A percentile compares a stretch with the other conserved stretches of the same genome.
Conservation (phyloP, 2,888 invertebrate genomes). For the Mesochorus sp. region DNA sequence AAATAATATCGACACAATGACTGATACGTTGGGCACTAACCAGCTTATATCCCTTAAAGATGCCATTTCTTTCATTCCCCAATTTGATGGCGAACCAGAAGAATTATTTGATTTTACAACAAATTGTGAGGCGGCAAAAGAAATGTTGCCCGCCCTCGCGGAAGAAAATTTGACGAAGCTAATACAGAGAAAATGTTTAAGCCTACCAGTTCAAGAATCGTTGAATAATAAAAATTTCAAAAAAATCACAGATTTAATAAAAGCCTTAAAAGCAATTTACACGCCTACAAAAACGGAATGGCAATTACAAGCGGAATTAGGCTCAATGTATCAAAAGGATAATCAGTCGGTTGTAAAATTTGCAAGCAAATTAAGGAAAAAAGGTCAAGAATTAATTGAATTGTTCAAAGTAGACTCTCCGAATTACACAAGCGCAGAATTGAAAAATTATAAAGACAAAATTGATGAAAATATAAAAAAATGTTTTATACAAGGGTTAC, state of each 20-base stretch:
- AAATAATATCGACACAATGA: not conserved
- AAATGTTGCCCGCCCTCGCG: slow-evolving; percentile 6
- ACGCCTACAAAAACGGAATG: slow-evolving; percentile 8
- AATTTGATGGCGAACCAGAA: not conserved
- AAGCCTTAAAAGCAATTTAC: slow-evolving; percentile 2
- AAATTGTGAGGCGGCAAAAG: slow-evolving; percentile 28
- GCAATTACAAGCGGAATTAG: slow-evolving; percentile 25
- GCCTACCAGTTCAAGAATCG: slow-evolving; percentile 4
- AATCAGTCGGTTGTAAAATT: slow-evolving; percentile 5
- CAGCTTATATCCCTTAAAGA: slow-evolving; percentile 19
- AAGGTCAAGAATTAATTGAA: slow-evolving; percentile 15
- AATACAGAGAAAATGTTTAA: slow-evolving; percentile 3
- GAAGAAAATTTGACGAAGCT: slow-evolving; percentile 16
- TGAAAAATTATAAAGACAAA: not conserved
- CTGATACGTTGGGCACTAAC: not conserved
- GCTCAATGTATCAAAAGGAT: slow-evolving; percentile 9
- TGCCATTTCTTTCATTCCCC: not conserved
- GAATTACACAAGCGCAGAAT: not conserved
- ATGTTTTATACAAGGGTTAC: slow-evolving; percentile 27
- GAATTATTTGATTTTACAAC: slow-evolving; percentile 22
- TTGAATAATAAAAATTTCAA: not conserved
- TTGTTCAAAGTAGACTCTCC: not conserved
- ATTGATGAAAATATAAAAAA: not conserved
- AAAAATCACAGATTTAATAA: slow-evolving; percentile 5
- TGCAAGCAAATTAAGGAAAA: slow-evolving; percentile 11